phyloP scores from a whole-genome alignment of 1,140 invertebrate genomes.

The Melipona quadrifasciata region DNA sequence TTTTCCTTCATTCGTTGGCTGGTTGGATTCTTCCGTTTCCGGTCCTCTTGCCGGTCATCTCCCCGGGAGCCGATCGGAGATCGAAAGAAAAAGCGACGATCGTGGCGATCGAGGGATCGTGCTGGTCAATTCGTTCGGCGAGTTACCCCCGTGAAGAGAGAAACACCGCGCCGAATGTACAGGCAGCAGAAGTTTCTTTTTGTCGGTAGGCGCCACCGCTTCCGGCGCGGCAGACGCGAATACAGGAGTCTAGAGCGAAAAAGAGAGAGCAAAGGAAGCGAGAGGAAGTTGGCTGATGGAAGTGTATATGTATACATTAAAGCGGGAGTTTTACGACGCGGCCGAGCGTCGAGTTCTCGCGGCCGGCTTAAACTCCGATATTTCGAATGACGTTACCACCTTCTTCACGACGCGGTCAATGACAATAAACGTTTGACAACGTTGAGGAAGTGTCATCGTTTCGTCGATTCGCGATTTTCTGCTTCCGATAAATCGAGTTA shows the following conservation, averaged over 20 bases:
- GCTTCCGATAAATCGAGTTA: not conserved
- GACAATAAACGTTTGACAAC: not conserved
- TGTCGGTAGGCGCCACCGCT: slow-evolving; percentile 37
- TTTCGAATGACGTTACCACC: not conserved
- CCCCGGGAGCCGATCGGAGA: not conserved
- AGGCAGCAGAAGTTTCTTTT: slow-evolving; percentile 18
- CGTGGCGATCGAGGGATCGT: not conserved
- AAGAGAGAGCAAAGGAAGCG: not conserved
- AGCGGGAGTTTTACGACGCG: slow-evolving; percentile 16
- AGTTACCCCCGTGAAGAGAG: not conserved
- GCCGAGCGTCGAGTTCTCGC: slow-evolving; percentile 9
- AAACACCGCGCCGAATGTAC: not conserved
- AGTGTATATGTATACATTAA: not conserved
- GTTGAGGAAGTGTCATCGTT: not conserved
- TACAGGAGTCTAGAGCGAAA: not conserved
- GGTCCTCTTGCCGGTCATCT: not conserved
- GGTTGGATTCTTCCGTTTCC: not conserved
- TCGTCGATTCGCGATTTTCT: not conserved
- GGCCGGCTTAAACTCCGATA: not conserved
- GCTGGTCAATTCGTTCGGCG: not conserved
- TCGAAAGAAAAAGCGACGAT: not conserved
- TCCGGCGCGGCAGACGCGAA: slow-evolving; percentile 41
- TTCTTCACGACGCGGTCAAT: not conserved
- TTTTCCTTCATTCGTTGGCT: not conserved
- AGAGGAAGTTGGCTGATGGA: not conserved